Conservation (phyloP, 2,888 invertebrate species). For the Diplazon laetatorius region DNA sequence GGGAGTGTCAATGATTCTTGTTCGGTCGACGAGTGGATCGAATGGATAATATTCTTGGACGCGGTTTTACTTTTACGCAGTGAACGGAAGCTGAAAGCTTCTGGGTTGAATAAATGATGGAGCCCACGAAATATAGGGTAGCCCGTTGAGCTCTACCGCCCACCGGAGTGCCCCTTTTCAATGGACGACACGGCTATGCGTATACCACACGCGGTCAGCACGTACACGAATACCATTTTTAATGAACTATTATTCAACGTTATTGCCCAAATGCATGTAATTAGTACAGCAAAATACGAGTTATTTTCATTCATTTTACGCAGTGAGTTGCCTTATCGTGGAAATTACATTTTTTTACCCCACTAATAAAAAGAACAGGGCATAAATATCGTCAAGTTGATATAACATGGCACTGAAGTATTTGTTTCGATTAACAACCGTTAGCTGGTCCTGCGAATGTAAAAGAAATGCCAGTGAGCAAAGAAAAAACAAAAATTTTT, state of each 20-base stretch:
- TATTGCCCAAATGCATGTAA: constrained; percentile 36
- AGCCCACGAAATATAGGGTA: constrained; percentile 62
- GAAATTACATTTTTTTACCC: too few species aligned
- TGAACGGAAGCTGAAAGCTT: constrained; percentile 68
- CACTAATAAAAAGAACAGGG: too few species aligned
- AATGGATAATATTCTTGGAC: constrained; percentile 46
- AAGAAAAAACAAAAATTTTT: too few species aligned
- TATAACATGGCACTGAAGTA: too few species aligned
- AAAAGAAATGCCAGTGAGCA: too few species aligned
- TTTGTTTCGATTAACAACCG: too few species aligned
- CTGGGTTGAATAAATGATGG: constrained; percentile 71
- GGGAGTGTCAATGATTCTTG: constrained; percentile 28
- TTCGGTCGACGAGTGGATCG: constrained; percentile 39
- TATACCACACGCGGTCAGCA: constrained; percentile 12
- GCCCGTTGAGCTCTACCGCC: constrained; percentile 37
- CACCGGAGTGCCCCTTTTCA: constrained; percentile 52
- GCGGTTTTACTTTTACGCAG: constrained; percentile 68
- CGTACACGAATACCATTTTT: constrained; percentile 56
- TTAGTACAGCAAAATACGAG: neutral
- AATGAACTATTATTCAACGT: constrained; percentile 66
- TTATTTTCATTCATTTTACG: neutral
- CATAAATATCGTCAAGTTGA: too few species aligned
- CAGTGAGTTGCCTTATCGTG: too few species aligned
- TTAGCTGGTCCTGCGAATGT: too few species aligned
- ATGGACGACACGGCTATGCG: constrained; percentile 48